These are phyloP conservation scores for Trididemnum clinides DNA, from an alignment of 23 tunicate species.

Conservation along the genomic window DNA sequence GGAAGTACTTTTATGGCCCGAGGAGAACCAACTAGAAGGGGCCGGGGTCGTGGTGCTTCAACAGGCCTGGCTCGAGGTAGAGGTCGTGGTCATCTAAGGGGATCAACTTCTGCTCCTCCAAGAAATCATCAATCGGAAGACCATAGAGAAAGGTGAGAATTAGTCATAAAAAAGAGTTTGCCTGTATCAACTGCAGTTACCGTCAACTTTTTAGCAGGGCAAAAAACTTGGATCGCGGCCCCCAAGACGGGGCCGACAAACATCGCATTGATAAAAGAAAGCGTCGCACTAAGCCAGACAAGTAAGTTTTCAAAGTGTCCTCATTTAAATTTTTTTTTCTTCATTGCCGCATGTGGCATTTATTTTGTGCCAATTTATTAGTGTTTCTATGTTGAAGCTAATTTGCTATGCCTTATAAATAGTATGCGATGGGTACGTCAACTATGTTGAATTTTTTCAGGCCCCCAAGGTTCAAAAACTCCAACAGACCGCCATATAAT, in stretches of 20 bases:
- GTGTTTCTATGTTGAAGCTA: too few species aligned
- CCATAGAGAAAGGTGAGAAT: background rate
- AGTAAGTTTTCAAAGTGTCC: too few species aligned
- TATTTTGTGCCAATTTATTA: too few species aligned
- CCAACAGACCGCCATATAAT: conserved; percentile 4
- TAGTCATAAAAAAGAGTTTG: background rate
- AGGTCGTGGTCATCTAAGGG: conserved; percentile 17
- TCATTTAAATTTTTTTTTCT: too few species aligned
- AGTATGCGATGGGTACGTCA: too few species aligned
- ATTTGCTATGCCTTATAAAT: too few species aligned
- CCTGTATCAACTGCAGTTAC: too few species aligned
- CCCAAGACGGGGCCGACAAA: conserved; percentile 38
- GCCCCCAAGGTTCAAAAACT: conserved; percentile 78
- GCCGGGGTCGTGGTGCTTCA: conserved; percentile 47
- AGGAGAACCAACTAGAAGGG: conserved; percentile 78
- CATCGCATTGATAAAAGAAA: conserved; percentile 13
- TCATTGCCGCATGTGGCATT: too few species aligned
- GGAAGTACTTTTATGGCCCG: conserved; percentile 46
- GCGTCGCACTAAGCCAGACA: conserved; percentile 37
- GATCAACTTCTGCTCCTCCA: conserved; percentile 44
- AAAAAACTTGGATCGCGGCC: conserved; percentile 57
- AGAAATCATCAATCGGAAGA: conserved; percentile 28
- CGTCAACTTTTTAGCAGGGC: conserved; percentile 21
- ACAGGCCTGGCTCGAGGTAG: conserved; percentile 53
- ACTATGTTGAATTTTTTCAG: conserved; percentile 36